Evolutionary conservation across 2,888 invertebrate genomes (phyloP), one percentile per base, ranked within the genome.

Genomic region (Hydrotaea cyrtoneurina): DNA sequence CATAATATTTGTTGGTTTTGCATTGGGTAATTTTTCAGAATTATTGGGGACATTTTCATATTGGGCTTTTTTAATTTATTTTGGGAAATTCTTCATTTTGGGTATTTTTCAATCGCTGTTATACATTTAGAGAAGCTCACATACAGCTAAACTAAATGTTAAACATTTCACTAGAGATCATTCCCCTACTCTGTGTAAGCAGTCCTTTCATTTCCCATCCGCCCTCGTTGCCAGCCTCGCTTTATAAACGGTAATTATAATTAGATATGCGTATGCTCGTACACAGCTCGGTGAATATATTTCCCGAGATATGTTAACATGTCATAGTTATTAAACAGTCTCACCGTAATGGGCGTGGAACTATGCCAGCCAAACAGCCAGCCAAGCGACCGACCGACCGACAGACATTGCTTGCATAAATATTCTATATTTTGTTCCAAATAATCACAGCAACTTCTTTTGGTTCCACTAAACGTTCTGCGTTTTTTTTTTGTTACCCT

Each of bases 241-340:
- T 3, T 62, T 62, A 19, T 74, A 74, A 74, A 74, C 74, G 59
- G 74, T 74, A 75, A 75, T 73, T 80, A 80, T 73, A 83, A 80
- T 80, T 83, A 77, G 59, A 78, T 73, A 83, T 83, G 77, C 77
- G 59, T 72, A 75, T 31, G 11, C 13, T 11, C 39, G 8, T 39
- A 76, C 46, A 79, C n/a, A 59, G 17, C 36, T n/a, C n/a, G n/a
- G 26, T 31, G 62, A 31, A 36, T 17, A 36, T 31, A 31, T 2
- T 59, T 43, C 19, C 7, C 43, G 17, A 39, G 66, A 39, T 39
- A 66, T 66, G 66, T 66, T 66, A 66, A 66, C 66, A 39, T 66
- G 39, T 39, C 66, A 43, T 36, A 46, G 46, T 46, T 69, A 69
- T 69, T 69, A 69, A 69, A 43, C 21, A 46, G 46, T 69, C n/a